A percentile compares a stretch with the other conserved stretches of the same genome.
Conservation (phyloP, 2,113 vertebrate species). For the Protobothrops flavoviridis region DNA sequence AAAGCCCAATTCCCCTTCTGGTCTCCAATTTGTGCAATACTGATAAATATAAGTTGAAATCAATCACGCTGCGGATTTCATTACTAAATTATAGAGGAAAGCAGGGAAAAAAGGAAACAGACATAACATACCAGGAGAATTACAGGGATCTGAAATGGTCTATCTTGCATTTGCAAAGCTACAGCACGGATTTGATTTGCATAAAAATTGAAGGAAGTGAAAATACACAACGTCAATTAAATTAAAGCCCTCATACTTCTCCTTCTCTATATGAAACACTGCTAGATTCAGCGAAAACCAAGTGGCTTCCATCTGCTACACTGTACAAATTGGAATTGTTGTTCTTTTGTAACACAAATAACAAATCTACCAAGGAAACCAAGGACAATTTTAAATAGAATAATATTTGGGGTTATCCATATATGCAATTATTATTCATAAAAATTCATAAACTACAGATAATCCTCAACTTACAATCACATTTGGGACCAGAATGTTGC, state of each 20-base stretch:
- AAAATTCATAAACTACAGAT: background rate
- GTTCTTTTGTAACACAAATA: background rate
- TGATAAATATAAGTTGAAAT: background rate
- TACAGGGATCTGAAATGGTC: background rate
- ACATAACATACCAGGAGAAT: background rate
- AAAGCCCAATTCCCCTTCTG: background rate
- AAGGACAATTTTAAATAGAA: background rate
- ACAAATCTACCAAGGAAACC: background rate
- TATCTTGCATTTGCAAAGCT: background rate
- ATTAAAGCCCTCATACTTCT: background rate
- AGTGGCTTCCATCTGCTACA: background rate
- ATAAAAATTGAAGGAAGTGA: background rate
- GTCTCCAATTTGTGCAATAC: background rate
- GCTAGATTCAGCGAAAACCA: background rate
- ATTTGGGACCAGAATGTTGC: too few species aligned
- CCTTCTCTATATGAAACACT: background rate
- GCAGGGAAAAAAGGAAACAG: background rate
- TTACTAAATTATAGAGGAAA: background rate
- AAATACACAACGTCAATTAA: background rate
- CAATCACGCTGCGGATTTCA: background rate
- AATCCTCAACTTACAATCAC: too few species aligned
- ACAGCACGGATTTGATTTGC: background rate
- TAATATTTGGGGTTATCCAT: background rate
- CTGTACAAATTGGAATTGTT: conserved; percentile 10
- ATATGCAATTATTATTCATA: background rate